phyloP scores from a whole-genome alignment of 2,113 vertebrate species.

The Deroptyus accipitrinus region DNA sequence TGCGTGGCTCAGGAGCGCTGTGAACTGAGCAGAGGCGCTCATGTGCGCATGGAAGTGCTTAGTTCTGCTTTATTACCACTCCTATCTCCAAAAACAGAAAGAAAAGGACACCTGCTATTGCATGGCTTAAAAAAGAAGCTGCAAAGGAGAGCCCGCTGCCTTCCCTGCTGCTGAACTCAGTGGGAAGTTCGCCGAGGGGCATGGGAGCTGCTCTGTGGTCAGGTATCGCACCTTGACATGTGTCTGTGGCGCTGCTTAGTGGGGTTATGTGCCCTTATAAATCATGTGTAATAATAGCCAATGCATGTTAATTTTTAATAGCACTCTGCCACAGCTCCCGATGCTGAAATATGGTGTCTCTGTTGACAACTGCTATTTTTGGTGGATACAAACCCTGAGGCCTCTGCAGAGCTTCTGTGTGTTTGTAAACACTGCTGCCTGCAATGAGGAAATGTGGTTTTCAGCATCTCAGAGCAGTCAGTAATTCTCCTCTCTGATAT shows the following conservation, averaged over 20 bases:
- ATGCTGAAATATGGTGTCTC: slow-evolving; percentile 11
- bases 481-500: neutral
- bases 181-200: neutral
- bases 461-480: neutral
- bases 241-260: accelerated
- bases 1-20: neutral
- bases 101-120: slow-evolving; percentile 13
- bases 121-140: neutral
- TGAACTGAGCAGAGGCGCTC: neutral
- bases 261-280: neutral
- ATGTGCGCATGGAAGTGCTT: neutral
- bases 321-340: neutral
- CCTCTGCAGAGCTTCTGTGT: neutral
- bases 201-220: neutral
- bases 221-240: neutral
- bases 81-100: neutral
- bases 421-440: neutral
- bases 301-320: slow-evolving; percentile 3
- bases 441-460: neutral
- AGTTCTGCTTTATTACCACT: neutral
- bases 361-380: slow-evolving; percentile 41
- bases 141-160: neutral
- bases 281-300: neutral
- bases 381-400: slow-evolving; percentile 27
- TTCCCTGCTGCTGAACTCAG: neutral